Evolutionary conservation across 1,140 invertebrate genomes (phyloP).

Genomic region (Papilio dardanus): DNA sequence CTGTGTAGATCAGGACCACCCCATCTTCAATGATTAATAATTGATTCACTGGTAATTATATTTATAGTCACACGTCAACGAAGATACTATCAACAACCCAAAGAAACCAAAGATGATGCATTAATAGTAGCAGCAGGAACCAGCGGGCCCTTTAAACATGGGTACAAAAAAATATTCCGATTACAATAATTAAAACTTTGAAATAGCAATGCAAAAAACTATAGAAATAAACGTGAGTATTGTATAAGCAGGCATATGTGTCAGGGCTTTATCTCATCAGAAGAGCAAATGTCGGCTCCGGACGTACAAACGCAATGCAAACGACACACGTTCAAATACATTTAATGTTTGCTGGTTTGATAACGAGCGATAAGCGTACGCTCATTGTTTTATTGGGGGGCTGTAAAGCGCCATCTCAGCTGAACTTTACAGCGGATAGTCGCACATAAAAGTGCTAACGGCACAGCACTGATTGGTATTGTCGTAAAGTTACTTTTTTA

Average conservation of each 20-base stretch:
- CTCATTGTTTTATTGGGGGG: constrained; percentile 79
- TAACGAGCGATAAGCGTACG: constrained; percentile 72
- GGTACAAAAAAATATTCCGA: too few species aligned
- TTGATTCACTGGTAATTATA: too few species aligned
- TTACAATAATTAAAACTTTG: not conserved
- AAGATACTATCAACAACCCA: too few species aligned
- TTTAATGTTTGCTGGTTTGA: constrained; percentile 78
- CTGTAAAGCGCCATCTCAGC: constrained; percentile 64
- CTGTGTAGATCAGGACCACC: too few species aligned
- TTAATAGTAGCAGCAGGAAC: too few species aligned
- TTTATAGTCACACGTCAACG: too few species aligned
- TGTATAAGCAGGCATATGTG: constrained; percentile 29
- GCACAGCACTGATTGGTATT: constrained; percentile 22
- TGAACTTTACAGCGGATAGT: constrained; percentile 57
- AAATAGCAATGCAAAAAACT: not conserved
- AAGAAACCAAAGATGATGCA: too few species aligned
- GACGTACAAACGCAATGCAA: constrained; percentile 68
- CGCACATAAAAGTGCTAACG: constrained; percentile 52
- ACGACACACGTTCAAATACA: constrained; percentile 74
- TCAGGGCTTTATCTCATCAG: constrained; percentile 54
- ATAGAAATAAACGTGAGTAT: constrained; percentile 15
- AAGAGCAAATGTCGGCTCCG: constrained; percentile 73
- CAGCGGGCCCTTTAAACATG: too few species aligned
- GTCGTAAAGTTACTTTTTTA: constrained; percentile 32
- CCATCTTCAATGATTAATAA: too few species aligned